Base-by-base conservation (phyloP, 2,113 vertebrate species). In the Archocentrus centrarchus region DNA sequence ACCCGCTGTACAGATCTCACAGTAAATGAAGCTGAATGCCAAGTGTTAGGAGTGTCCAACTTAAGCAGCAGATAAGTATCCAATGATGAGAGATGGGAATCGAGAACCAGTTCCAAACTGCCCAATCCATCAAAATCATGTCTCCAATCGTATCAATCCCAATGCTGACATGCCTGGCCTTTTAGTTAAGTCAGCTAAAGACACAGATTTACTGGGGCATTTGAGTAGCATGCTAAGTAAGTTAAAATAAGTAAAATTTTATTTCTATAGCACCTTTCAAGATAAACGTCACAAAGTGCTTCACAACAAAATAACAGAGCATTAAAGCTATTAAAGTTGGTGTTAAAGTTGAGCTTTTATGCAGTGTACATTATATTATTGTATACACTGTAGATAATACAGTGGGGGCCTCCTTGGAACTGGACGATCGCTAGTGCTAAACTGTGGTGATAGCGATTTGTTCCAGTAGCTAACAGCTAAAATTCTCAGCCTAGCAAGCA, bases 1-100 rank as follows among this genome's bases (percentile, higher is more conserved):
- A 88, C 81, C 50, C 57, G 80, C 68, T 61, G 59, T 27, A 35
- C 41, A 47, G 30, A 75, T 32, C 32, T 62, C 75, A 57, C 39
- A 64, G 7, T 53, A 59, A 64, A 75, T 37, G 27, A 35, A 59
- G 62, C 47, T 68, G 39, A 68, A 86, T 27, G 57, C 66, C 11
- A 55, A 73, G 4, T 55, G 4, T 78, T 63, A 17, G 61, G 10
- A 13, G 9, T 5, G 15, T 60, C 27, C 17, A 66, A 22, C 11
- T 84, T 58, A 3, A 2, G 27, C 20, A 78, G 53, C 18, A 64
- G 30, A 75, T 79, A 35, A 79, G 20, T 53, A 73, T 62, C 57
- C 35, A 44, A 41, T n/a, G 18, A 24, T 53, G 50, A 53, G 27
- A 53, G 44, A 70, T 73, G 27, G 47, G 0, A 73, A 73, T n/a